Base-by-base conservation (phyloP, 1,140 invertebrate genomes). In the Leucophenga varia region DNA sequence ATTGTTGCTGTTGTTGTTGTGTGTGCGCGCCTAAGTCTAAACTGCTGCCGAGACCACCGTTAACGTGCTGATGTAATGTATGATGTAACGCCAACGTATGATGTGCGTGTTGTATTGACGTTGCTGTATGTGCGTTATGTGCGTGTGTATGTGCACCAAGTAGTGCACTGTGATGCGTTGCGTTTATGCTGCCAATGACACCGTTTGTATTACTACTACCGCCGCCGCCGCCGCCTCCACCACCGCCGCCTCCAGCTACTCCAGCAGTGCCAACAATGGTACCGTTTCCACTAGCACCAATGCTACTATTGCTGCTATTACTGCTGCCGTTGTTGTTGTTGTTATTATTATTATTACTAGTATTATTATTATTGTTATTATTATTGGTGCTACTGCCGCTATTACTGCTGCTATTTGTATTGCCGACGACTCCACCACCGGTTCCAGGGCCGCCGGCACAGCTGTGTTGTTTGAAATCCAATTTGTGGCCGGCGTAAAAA, bases 401-500 rank as follows among this genome's bases (percentile, higher is more conserved):
- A 32, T 13, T 14, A 30, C 8, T 4, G 14, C 20, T 49, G 46
- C n/a, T 56, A 49, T 31, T 58, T 38, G 49, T 55, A 56, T 60
- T 60, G 69, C 63, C 69, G 74, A 78, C 74, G 64, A 78, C 68
- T 44, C 60, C 71, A 61, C 59, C 71, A 71, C 71, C 61, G 51
- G 64, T 61, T 64, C 67, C 75, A 67, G 71, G 68, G 77, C 78
- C 76, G 77, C 76, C 72, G 72, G 72, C 72, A 64, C 69, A 71
- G 67, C 61, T 73, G 51, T 74, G 72, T 61, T 75, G 72, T 74
- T 80, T 80, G 78, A 80, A 80, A 80, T 80, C 79, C 79, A 80
- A 80, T 77, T 78, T 80, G 77, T 74, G 64, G 76, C 76, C 70
- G 69, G 69, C 70, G 70, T 73, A 73, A 50, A 73, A 73, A 50